Evolutionary conservation across 2,888 invertebrate species (phyloP), one percentile per base, ranked within the genome.

Genomic region (Deilephila porcellus): DNA sequence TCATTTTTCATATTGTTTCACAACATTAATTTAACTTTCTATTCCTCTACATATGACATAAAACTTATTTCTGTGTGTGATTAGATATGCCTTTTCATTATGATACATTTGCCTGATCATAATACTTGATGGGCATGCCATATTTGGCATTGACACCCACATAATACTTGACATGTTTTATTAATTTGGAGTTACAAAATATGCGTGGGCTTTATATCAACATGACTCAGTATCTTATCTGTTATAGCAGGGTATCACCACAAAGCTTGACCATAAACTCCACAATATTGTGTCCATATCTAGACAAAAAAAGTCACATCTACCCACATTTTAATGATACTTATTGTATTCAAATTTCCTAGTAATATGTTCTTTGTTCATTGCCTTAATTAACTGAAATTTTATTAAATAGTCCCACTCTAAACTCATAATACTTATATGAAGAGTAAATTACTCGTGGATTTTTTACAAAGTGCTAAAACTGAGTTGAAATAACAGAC

Each of bases 1-100:
- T 5, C 3, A 74, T 72, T 29, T 52, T 19, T 60, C 34, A 17
- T 25, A 20, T 8, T 59, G 1, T 71, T 83, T 74, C 79, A 81
- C 75, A 79, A 83, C 52, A 17, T 60, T 37, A 1, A 34, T 20
- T 0, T 11, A 64, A 6, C 7, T 14, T 5, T 63, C 34, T n/a
- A 64, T 29, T 17, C 17, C 3, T 1, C 29, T 45, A 14, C 3
- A 11, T 11, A 60, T 60, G 11, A 60, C 25, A 11, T 20, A n/a
- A 25, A 20, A n/a, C 25, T 60, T 11, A 60, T 20, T 8, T 60
- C 3, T 7, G 60, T 60, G 60, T 60, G 11, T 45, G 14, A 45
- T 45, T 11, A 60, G 29, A 60, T 7, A 60, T 20, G 25, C 14
- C 37, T 32, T 62, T 62, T 6, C 14, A 32, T 62, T 32, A 64